phyloP scores from a whole-genome alignment of 92 coral and sea anemone species.

The Meandrina meandrites region DNA sequence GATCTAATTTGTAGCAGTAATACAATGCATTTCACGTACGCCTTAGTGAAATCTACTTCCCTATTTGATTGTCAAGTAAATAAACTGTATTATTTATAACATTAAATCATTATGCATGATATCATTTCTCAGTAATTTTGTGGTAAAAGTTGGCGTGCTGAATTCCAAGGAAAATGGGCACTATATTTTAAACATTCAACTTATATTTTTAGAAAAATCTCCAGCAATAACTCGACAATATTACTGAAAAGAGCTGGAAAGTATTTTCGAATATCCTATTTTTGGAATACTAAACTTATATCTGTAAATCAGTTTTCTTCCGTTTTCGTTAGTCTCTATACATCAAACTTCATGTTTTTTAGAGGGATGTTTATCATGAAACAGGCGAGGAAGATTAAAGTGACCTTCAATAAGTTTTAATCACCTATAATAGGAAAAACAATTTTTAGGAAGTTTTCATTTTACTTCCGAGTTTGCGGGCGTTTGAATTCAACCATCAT shows the following conservation, averaged over 20 bases:
- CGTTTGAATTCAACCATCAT: neutral
- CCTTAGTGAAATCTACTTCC: neutral
- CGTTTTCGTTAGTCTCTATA: neutral
- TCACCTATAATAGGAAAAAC: neutral
- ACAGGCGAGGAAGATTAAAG: neutral
- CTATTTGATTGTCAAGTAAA: neutral
- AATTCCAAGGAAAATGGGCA: neutral
- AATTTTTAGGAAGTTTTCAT: neutral
- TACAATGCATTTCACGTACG: constrained; percentile 19
- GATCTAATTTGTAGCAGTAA: neutral
- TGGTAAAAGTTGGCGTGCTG: neutral
- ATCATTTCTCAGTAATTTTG: neutral
- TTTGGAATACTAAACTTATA: neutral
- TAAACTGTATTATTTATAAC: neutral
- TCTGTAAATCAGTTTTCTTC: neutral
- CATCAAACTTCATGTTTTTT: neutral
- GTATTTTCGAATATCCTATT: neutral
- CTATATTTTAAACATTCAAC: neutral
- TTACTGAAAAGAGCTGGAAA: neutral
- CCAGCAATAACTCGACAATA: neutral
- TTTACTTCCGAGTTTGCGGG: constrained; percentile 27
- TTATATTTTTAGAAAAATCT: neutral
- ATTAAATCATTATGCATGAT: neutral
- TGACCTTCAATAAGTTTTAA: neutral
- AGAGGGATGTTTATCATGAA: neutral